Evolutionary conservation across 2,888 invertebrate genomes (phyloP).

Genomic region (Tortrix viridana): DNA sequence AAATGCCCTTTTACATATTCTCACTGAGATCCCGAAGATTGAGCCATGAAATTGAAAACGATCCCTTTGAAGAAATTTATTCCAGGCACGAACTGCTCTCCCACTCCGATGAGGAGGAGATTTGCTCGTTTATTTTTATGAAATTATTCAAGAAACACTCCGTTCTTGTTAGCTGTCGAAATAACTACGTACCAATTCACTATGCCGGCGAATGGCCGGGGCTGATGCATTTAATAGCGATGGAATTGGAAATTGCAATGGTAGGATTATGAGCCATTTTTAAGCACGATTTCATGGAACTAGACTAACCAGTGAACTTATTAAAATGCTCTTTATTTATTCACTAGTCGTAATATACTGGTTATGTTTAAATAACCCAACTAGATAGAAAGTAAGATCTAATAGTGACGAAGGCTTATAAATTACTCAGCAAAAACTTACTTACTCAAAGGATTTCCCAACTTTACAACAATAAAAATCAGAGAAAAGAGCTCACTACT

Average conservation of each 20-base stretch:
- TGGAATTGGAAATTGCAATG: too few relatives aligned
- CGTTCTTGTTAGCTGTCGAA: slow-evolving; percentile 60
- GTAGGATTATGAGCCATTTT: too few relatives aligned
- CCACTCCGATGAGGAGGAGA: slow-evolving; percentile 77
- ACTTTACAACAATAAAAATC: slow-evolving; percentile 63
- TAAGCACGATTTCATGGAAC: too few relatives aligned
- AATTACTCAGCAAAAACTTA: slow-evolving; percentile 51
- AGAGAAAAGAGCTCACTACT: slow-evolving; percentile 61
- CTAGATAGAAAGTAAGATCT: not conserved
- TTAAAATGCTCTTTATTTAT: too few relatives aligned
- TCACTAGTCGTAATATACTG: too few relatives aligned
- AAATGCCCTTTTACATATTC: slow-evolving; percentile 83
- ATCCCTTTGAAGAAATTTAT: slow-evolving; percentile 83
- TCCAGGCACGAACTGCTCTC: slow-evolving; percentile 81
- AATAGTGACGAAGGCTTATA: slow-evolving; percentile 41
- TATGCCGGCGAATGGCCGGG: slow-evolving; percentile 1
- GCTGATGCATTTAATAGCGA: too few relatives aligned
- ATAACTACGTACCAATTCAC: slow-evolving; percentile 42
- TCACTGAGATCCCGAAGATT: slow-evolving; percentile 81
- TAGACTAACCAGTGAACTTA: too few relatives aligned
- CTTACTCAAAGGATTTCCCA: slow-evolving; percentile 48
- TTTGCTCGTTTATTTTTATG: slow-evolving; percentile 83
- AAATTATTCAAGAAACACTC: slow-evolving; percentile 80
- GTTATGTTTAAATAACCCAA: too few relatives aligned
- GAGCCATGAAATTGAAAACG: slow-evolving; percentile 84